These are phyloP conservation scores for Oedothorax gibbosus DNA, from an alignment of 1,140 invertebrate genomes.

Conservation along the genomic window DNA sequence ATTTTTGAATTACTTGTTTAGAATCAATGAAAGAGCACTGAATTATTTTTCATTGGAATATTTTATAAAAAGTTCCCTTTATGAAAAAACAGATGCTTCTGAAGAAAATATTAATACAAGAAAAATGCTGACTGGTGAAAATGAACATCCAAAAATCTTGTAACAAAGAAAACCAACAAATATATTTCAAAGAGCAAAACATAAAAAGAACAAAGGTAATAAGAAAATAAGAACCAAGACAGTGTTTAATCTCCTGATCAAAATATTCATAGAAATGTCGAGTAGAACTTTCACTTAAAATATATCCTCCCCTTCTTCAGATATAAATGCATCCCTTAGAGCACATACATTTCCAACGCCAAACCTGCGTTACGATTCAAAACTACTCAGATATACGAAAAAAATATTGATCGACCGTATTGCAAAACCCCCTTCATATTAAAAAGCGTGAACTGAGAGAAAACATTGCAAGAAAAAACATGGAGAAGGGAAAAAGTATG, in stretches of 20 bases:
- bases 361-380: background rate
- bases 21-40: no score
- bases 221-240: background rate
- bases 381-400: background rate
- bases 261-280: constrained; percentile 49
- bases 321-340: background rate
- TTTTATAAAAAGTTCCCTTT: no score
- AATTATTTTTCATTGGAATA: no score
- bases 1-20: no score
- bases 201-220: background rate
- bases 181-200: background rate
- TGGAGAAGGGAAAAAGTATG: constrained; percentile 9
- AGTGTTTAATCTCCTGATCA: constrained; percentile 45
- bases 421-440: background rate
- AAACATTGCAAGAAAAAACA: background rate
- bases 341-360: constrained; percentile 18
- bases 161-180: no score
- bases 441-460: background rate
- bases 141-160: no score
- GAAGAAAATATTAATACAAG: no score
- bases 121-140: no score
- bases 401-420: constrained; percentile 5
- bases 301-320: constrained; percentile 9
- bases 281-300: constrained; percentile 6
- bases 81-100: no score